Evolutionary conservation across 2,113 vertebrate species (phyloP), one percentile per base, ranked within the genome.

Genomic region (Hyla sarda): DNA sequence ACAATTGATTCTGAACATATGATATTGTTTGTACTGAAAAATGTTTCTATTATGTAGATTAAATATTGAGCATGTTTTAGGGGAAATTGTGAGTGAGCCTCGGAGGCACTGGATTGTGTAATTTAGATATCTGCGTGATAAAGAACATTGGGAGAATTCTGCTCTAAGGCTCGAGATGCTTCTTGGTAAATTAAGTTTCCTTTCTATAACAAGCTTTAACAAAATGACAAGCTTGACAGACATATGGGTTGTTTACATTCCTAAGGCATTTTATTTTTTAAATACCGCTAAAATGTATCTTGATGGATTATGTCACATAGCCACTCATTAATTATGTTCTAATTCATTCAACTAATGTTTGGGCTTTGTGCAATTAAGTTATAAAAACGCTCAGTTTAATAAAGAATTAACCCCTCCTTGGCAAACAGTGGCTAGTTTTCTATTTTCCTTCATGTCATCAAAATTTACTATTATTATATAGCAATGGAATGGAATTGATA

Each of bases 181-280:
- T 91, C 91, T 87, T 88, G 84, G 86, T 90, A 91, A 91, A 91
- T 92, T 89, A 91, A 90, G 84, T 91, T 91, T 88, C 88, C 88
- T 90, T 93, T 91, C 89, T 88, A 90, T 90, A 89, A 71, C 89
- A 90, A 89, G 88, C 89, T 90, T 87, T 88, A 88, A 86, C 88
- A 90, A 89, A 88, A 85, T 88, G 91, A 91, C 91, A 92, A 89
- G 85, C 88, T 89, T 91, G 90, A 92, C 91, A 93, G 91, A 91
- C 91, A 90, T 91, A 93, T 90, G 90, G 88, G 89, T 90, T 92
- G 88, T 91, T 93, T 90, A 90, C 89, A 88, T 87, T 87, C 10
- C 0, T 89, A 88, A 90, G 90, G 87, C 88, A 89, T 91, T 91
- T 91, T 89, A 83, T 85, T 89, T 89, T 88, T 82, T 90, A 92